Evolutionary conservation across 2,113 vertebrate species (phyloP).

Genomic region (Rhagologus leucostigma): DNA sequence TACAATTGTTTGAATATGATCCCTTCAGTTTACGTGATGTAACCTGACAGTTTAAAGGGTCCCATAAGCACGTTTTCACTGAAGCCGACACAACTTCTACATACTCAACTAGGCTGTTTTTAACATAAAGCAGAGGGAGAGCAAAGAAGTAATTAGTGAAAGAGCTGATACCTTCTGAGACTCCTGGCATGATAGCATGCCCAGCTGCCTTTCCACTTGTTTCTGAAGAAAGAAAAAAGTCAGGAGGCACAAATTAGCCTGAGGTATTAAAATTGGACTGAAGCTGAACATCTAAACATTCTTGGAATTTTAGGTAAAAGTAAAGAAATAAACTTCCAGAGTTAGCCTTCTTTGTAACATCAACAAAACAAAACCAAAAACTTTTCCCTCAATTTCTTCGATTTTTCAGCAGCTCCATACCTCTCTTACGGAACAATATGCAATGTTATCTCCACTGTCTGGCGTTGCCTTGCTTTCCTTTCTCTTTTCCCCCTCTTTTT

Average conservation of each 20-base stretch:
- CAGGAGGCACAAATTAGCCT: not conserved
- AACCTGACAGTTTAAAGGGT: conserved; percentile 66
- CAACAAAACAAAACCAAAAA: not conserved
- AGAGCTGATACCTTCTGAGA: conserved; percentile 38
- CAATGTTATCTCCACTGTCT: not conserved
- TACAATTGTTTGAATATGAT: conserved; percentile 63
- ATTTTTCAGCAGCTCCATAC: not conserved
- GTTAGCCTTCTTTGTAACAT: not conserved
- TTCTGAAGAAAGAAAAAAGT: not conserved
- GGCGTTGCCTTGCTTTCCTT: not conserved
- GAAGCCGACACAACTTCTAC: not conserved
- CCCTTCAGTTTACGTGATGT: conserved; percentile 41
- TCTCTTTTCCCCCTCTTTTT: rapidly evolving
- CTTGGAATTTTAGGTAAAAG: not conserved
- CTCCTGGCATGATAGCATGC: conserved; percentile 6
- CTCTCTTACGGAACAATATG: not conserved
- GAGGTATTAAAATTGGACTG: not conserved
- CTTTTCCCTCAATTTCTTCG: not conserved
- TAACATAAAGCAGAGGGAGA: conserved; percentile 44
- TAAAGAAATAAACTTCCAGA: not conserved
- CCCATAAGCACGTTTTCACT: not conserved
- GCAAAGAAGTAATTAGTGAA: conserved; percentile 45
- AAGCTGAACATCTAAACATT: not conserved
- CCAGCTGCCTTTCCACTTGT: conserved; percentile 1
- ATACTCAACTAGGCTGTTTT: conserved; percentile 22